These are phyloP conservation scores for Heliocidaris tuberculata DNA, from an alignment of 35 echinoderm and acorn worm genomes.

Conservation along the genomic window DNA sequence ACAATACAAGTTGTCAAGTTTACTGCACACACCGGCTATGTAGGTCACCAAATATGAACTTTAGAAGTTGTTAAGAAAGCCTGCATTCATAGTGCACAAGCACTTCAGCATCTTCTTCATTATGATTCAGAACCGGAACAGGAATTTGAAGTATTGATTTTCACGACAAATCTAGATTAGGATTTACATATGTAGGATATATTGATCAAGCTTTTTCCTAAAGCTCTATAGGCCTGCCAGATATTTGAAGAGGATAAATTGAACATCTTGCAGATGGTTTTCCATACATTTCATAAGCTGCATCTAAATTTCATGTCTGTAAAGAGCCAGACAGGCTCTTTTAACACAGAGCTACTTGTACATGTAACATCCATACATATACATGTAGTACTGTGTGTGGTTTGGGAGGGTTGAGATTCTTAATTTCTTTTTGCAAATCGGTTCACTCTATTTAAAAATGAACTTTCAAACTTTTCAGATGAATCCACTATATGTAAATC, in stretches of 20 bases:
- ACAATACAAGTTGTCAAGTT: neutral
- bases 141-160: neutral
- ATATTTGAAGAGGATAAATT: neutral
- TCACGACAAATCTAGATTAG: neutral
- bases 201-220: neutral
- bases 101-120: neutral
- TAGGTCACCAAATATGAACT: constrained; percentile 12
- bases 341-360: no score
- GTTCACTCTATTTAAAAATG: no score
- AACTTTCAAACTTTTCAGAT: no score
- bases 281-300: no score
- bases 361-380: no score
- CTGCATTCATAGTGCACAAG: neutral
- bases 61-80: neutral
- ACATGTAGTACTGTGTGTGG: no score
- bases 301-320: no score
- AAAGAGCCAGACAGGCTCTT: no score
- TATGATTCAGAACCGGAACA: neutral
- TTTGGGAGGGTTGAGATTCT: no score
- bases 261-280: no score
- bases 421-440: no score
- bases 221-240: neutral
- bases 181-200: neutral
- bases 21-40: neutral
- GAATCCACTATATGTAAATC: no score